These are phyloP conservation scores for Netelia virgata DNA, from an alignment of 2,888 invertebrate species.

Conservation along the genomic window DNA sequence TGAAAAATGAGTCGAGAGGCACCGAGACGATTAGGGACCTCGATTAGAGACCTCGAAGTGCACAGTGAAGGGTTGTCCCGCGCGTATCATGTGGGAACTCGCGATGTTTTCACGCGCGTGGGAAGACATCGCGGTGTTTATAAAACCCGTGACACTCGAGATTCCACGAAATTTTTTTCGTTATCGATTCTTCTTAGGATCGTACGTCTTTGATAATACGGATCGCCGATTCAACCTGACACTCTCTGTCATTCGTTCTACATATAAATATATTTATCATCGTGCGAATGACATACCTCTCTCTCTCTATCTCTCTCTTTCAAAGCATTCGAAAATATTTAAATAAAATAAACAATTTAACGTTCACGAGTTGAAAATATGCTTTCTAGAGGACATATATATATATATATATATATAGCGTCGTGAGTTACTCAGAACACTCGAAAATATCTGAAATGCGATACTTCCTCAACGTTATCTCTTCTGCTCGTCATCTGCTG, in stretches of 20 bases:
- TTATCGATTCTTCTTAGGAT: not conserved
- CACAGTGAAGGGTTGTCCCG: slow-evolving; percentile 55
- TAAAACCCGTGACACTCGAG: not conserved
- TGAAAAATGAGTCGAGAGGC: slow-evolving; percentile 75
- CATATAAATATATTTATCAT: slow-evolving; percentile 8
- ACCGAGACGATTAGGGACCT: slow-evolving; percentile 67
- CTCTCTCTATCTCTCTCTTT: not conserved
- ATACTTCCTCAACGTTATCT: slow-evolving; percentile 58
- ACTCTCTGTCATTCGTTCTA: not conserved
- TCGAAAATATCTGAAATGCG: slow-evolving; percentile 59
- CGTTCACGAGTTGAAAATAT: slow-evolving; percentile 50
- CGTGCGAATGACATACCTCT: slow-evolving; percentile 11
- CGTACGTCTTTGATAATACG: slow-evolving; percentile 3
- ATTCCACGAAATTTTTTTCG: not conserved
- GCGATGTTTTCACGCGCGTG: slow-evolving; percentile 46
- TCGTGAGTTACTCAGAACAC: slow-evolving; percentile 24
- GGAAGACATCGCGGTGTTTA: slow-evolving; percentile 33
- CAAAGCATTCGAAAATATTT: slow-evolving; percentile 25
- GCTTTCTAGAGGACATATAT: slow-evolving; percentile 29
- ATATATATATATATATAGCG: not conserved
- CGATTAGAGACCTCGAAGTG: slow-evolving; percentile 60
- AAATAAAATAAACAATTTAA: slow-evolving; percentile 58
- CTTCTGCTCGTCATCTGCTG: slow-evolving; percentile 54
- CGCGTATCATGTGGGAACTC: slow-evolving; percentile 48
- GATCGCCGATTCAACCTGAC: not conserved